These are phyloP conservation scores for Cheilosia soror DNA, from an alignment of 2,888 invertebrate species.

Conservation along the genomic window DNA sequence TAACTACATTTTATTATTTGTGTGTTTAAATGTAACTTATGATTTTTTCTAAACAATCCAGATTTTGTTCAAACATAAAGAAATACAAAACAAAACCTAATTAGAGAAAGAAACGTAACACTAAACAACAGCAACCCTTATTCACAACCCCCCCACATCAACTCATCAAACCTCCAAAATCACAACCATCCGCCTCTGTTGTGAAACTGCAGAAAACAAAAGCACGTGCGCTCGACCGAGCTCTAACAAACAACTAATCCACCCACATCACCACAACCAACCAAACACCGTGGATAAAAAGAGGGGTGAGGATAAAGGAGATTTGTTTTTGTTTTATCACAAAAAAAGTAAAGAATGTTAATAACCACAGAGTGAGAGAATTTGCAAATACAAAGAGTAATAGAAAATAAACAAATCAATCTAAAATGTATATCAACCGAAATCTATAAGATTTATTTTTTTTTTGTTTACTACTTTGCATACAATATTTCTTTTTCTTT, in stretches of 20 bases:
- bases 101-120: conserved; percentile 9
- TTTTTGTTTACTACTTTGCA: conserved; percentile 7
- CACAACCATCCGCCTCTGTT: neutral
- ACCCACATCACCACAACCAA: conserved; percentile 22
- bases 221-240: neutral
- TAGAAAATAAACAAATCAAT: conserved; percentile 21
- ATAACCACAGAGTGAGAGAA: conserved; percentile 52
- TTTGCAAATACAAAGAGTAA: conserved; percentile 46
- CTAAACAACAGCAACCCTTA: conserved; percentile 10
- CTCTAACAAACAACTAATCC: neutral
- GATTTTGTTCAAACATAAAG: conserved; percentile 71
- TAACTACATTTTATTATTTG: conserved; percentile 18
- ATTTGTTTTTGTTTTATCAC: neutral
- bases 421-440: conserved; percentile 40
- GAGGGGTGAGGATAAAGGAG: conserved; percentile 18
- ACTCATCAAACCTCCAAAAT: conserved; percentile 13
- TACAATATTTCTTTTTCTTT: conserved; percentile 22
- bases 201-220: neutral
- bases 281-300: conserved; percentile 3
- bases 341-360: neutral
- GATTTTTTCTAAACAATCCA: conserved; percentile 60
- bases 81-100: conserved; percentile 20
- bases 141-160: conserved; percentile 3
- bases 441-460: conserved; percentile 39
- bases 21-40: conserved; percentile 44